Evolutionary conservation across 2,888 invertebrate genomes (phyloP).

Genomic region (Archips crataeganus): DNA sequence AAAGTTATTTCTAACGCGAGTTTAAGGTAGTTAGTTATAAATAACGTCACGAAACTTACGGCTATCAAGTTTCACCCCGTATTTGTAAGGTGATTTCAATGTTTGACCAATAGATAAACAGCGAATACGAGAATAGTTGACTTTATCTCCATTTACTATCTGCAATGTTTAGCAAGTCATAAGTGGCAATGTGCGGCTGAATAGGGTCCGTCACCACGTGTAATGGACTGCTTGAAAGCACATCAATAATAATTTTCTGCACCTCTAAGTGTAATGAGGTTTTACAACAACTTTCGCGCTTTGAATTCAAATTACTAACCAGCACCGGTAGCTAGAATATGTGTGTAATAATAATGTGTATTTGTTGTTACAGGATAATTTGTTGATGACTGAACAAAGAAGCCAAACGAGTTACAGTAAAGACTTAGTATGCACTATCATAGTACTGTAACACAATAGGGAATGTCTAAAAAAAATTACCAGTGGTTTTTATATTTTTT

Average conservation of each 20-base stretch:
- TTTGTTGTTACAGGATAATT: background rate
- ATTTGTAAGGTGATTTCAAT: background rate
- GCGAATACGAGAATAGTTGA: background rate
- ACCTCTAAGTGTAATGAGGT: constrained; percentile 30
- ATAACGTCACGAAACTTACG: too few species aligned
- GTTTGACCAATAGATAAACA: background rate
- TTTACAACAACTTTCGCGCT: constrained; percentile 5
- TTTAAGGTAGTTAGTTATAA: too few species aligned
- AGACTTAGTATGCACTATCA: too few species aligned
- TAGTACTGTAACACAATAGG: too few species aligned
- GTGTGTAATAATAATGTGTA: background rate
- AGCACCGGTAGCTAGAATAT: background rate
- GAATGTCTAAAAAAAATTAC: too few species aligned
- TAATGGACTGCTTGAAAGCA: constrained; percentile 23
- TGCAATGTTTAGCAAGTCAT: constrained; percentile 2
- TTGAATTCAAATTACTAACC: constrained; percentile 2
- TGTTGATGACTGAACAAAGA: background rate
- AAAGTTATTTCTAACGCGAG: background rate
- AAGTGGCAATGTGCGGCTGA: background rate
- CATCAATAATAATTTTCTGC: constrained; percentile 35
- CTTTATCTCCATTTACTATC: background rate
- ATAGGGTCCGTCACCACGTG: constrained; percentile 18
- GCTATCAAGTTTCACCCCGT: too few species aligned
- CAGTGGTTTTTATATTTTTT: too few species aligned
- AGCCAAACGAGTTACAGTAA: background rate